phyloP scores from a whole-genome alignment of 2,888 invertebrate species.

The Orchesella flavescens region DNA sequence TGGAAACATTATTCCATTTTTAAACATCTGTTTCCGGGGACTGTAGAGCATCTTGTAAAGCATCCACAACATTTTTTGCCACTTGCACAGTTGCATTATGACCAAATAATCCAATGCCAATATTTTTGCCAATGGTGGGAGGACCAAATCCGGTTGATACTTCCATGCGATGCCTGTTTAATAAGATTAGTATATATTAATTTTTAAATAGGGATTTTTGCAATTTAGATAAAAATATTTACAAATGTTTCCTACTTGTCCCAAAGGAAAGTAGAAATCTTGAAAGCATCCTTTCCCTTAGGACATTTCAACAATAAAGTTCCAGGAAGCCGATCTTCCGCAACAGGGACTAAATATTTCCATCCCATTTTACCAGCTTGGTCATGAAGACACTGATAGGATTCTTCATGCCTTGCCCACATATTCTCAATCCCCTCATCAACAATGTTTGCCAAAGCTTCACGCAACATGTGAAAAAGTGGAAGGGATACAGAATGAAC shows the following conservation, averaged over 20 bases:
- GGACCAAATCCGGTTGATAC: too few species aligned
- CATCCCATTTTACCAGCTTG: slow-evolving; percentile 82
- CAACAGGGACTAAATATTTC: slow-evolving; percentile 81
- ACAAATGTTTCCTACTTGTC: background rate
- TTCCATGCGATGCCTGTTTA: too few species aligned
- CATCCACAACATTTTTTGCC: too few species aligned
- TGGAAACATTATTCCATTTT: too few species aligned
- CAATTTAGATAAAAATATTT: too few species aligned
- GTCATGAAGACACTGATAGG: slow-evolving; percentile 80
- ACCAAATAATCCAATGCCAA: too few species aligned
- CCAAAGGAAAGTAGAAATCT: background rate
- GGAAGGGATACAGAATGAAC: slow-evolving; percentile 77
- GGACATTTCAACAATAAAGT: slow-evolving; percentile 82
- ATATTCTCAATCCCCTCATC: slow-evolving; percentile 82
- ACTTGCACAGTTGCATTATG: too few species aligned
- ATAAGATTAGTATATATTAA: too few species aligned
- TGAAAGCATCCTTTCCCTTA: slow-evolving; percentile 73
- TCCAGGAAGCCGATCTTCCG: slow-evolving; percentile 80
- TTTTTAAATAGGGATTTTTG: background rate
- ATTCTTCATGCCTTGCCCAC: slow-evolving; percentile 82
- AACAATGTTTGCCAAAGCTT: slow-evolving; percentile 82
- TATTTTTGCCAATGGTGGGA: too few species aligned
- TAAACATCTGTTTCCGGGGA: too few species aligned
- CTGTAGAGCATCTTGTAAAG: too few species aligned
- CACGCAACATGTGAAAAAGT: slow-evolving; percentile 85